These are phyloP conservation scores for Plebejus melissa DNA, from an alignment of 2,888 invertebrate species.

Conservation along the genomic window DNA sequence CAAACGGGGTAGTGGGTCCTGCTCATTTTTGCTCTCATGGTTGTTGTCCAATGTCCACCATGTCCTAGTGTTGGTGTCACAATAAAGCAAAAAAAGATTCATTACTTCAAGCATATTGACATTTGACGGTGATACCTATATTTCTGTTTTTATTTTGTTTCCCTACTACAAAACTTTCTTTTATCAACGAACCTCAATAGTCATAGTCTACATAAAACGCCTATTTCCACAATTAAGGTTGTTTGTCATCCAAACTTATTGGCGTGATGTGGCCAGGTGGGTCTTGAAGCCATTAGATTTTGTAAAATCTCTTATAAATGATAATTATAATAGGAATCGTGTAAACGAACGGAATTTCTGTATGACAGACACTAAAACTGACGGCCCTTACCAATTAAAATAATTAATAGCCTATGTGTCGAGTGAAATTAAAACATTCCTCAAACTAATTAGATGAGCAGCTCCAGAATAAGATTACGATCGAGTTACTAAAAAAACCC, in stretches of 20 bases:
- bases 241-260: background rate
- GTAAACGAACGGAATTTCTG: slow-evolving; percentile 22
- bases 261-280: background rate
- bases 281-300: background rate
- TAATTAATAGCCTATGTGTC: slow-evolving; percentile 26
- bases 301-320: slow-evolving; percentile 2
- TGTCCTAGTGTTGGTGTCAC: too few species aligned
- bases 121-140: background rate
- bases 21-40: slow-evolving; percentile 48
- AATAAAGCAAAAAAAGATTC: background rate
- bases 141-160: background rate
- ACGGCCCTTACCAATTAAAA: slow-evolving; percentile 24
- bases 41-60: background rate
- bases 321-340: slow-evolving; percentile 19
- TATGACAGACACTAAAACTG: slow-evolving; percentile 24
- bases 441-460: slow-evolving; percentile 25
- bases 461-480: slow-evolving; percentile 20
- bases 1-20: slow-evolving; percentile 69
- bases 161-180: too few species aligned
- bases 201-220: too few species aligned
- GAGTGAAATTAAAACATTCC: slow-evolving; percentile 26
- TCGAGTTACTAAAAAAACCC: background rate
- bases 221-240: too few species aligned
- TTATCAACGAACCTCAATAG: too few species aligned
- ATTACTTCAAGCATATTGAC: background rate